These are phyloP conservation scores for Mesaphorura yosii DNA, from an alignment of 1,140 invertebrate species.

Conservation along the genomic window DNA sequence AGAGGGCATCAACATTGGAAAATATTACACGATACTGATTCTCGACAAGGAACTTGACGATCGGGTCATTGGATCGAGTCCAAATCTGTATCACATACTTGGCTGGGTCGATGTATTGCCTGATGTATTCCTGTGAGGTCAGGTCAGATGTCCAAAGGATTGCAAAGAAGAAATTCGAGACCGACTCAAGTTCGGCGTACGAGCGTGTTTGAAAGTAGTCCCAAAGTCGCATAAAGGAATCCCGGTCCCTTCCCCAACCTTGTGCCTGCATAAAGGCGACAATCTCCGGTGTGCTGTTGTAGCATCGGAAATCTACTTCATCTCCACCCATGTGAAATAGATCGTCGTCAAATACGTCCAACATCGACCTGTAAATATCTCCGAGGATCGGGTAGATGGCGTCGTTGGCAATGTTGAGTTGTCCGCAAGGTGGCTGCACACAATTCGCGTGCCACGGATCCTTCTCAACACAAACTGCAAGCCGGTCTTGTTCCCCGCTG, in stretches of 20 bases:
- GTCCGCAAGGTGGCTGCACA: conserved; percentile 67
- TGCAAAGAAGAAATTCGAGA: too few relatives aligned
- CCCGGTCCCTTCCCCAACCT: conserved; percentile 47
- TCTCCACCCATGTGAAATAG: conserved; percentile 83
- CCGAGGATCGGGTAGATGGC: conserved; percentile 30
- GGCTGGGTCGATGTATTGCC: conserved; percentile 53
- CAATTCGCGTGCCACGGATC: conserved; percentile 52
- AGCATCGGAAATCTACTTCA: conserved; percentile 63
- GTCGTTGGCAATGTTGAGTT: conserved; percentile 60
- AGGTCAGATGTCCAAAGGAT: conserved; percentile 74
- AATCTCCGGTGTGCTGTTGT: conserved; percentile 57
- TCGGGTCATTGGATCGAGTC: conserved; percentile 49
- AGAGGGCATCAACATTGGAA: conserved; percentile 71
- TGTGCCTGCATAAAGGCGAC: conserved; percentile 54
- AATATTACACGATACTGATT: conserved; percentile 62
- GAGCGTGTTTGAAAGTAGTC: conserved; percentile 55
- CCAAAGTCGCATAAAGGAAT: conserved; percentile 62
- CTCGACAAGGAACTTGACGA: conserved; percentile 51
- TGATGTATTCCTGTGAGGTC: conserved; percentile 52
- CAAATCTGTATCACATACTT: conserved; percentile 71
- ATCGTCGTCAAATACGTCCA: conserved; percentile 46
- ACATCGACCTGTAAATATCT: conserved; percentile 57
- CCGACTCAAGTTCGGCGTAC: neutral
- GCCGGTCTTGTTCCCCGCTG: conserved; percentile 39
- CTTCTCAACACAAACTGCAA: conserved; percentile 50